Base-by-base conservation (phyloP, 2,888 invertebrate genomes). In the Poecilobothrus nobilitatus region DNA sequence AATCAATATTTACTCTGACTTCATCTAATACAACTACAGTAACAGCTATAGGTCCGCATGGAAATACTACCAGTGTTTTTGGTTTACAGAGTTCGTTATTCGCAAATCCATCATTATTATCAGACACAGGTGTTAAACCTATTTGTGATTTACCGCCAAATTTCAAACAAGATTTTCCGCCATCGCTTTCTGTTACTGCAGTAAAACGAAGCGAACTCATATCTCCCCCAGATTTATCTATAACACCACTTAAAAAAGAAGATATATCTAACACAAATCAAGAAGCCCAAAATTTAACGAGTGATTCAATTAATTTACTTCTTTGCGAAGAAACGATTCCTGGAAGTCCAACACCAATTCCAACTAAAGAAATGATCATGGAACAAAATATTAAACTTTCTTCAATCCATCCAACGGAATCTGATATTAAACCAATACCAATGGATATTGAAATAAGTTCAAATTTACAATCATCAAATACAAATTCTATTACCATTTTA, bases 261-360 rank as follows among this genome's bases (percentile, higher is more conserved):
- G 73, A 75, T 2, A 73, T 73, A 6, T 66, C 69, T 66, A 20
- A 61, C 33, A 7, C 37, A 63, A 66, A 33, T 15, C 66, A 34
- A n/a, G 65, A 65, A 44, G 67, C 63, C 10, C 34, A 64, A 70
- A 78, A 75, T 72, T 75, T 77, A 70, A 76, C 84, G 73, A 83
- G 86, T 62, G 91, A 91, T 79, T 87, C 89, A 73, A 87, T 89
- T 73, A 91, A 91, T 68, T 82, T 93, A 71, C 79, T 95, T 73
- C 82, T 94, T 15, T 95, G 95, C 79, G 92, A 93, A 78, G 95
- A 95, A 82, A 94, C 92, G 34, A 94, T 95, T 77, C 95, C 94
- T 0, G 91, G 94, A 27, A 94, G 93, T 78, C 94, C 94, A 6
- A 91, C 91, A 65, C 91, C 92, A 0, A 76, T 71, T 41, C 87